phyloP scores from a whole-genome alignment of 2,797 vertebrate species.

The Hydrolagus colliei region DNA sequence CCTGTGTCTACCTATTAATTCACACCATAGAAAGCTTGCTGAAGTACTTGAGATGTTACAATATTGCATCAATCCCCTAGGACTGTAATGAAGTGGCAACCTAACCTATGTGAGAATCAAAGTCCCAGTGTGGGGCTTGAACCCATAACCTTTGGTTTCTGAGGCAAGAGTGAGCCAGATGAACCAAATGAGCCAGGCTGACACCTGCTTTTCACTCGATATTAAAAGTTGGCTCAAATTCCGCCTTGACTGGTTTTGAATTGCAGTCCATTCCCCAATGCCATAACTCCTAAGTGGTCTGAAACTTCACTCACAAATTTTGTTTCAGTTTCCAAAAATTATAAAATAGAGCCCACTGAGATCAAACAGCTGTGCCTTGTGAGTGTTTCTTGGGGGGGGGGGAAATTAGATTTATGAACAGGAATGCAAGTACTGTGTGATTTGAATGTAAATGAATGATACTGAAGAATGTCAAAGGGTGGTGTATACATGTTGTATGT shows the following conservation, averaged over 20 bases:
- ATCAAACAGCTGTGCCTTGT: background rate
- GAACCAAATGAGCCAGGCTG: background rate
- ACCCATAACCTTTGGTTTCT: background rate
- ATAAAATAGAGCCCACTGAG: background rate
- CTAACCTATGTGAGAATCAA: no score
- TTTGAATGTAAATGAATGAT: background rate
- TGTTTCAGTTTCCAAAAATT: no score
- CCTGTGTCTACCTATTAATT: no score
- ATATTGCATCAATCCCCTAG: no score
- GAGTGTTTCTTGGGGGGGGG: background rate
- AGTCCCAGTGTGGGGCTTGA: no score
- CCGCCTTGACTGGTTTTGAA: background rate
- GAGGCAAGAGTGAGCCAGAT: background rate
- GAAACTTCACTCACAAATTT: no score
- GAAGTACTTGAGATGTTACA: no score
- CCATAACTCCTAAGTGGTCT: no score
- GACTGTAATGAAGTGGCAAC: no score
- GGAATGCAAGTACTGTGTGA: slow-evolving; percentile 24
- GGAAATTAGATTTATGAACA: background rate
- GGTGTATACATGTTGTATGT: no score
- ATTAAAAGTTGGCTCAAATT: background rate
- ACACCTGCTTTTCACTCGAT: background rate
- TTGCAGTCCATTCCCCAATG: no score
- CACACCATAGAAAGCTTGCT: no score
- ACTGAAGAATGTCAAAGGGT: background rate